Percentiles rank a stretch among this genome's conserved stretches.
Conservation (phyloP, 37 sponge, comb jelly and placozoan genomes). For the Halisarca cf. caerulea region DNA sequence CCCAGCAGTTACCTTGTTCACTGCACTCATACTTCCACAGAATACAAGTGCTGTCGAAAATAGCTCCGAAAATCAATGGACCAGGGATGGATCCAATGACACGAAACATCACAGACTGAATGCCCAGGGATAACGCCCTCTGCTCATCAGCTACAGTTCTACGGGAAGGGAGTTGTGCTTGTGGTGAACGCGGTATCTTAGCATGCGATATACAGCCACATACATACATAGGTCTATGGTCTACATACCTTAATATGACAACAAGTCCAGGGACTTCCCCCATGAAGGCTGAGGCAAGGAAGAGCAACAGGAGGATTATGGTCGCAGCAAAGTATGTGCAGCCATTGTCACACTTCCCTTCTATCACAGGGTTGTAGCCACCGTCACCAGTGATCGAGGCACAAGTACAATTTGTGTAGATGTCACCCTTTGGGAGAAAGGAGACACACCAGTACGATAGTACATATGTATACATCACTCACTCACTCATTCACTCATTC, state of each 20-base stretch:
- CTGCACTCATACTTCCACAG: constrained; percentile 61
- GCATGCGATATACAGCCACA: background rate
- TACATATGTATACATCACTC: too few species aligned
- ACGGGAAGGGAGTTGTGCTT: background rate
- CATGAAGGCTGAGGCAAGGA: background rate
- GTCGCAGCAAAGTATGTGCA: background rate
- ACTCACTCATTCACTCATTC: too few species aligned
- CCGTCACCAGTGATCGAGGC: background rate
- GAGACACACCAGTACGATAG: background rate
- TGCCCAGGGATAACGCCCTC: constrained; percentile 64
- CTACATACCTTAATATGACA: constrained; percentile 35
- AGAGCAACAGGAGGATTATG: background rate
- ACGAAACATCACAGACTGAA: constrained; percentile 62
- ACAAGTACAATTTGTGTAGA: constrained; percentile 11
- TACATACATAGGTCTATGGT: too few species aligned
- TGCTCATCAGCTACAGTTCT: constrained; percentile 83
- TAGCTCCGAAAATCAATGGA: constrained; percentile 68
- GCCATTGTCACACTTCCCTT: constrained; percentile 26
- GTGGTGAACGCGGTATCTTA: background rate
- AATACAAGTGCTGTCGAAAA: constrained; percentile 67
- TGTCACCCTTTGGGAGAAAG: background rate
- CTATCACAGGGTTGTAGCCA: background rate
- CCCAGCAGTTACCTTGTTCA: constrained; percentile 74
- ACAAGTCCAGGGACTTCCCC: constrained; percentile 9
- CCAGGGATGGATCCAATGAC: constrained; percentile 75